These are phyloP conservation scores for Lagorchestes hirsutus DNA, from an alignment of 2,797 vertebrate genomes.

Conservation along the genomic window DNA sequence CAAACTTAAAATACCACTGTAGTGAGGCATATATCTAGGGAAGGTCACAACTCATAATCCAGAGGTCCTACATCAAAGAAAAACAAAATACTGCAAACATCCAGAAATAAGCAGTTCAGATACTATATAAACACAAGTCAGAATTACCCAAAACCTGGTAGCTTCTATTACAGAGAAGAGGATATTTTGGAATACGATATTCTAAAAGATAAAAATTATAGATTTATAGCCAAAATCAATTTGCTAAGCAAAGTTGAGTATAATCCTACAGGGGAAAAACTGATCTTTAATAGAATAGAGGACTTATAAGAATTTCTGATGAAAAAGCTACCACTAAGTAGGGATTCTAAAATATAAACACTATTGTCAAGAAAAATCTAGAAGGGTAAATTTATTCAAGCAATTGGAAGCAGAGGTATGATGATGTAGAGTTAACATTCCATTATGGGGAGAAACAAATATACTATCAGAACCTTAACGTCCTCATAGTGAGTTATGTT, in stretches of 20 bases:
- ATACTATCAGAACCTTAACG: too few relatives aligned
- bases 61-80: not conserved
- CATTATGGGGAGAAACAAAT: not conserved
- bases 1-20: not conserved
- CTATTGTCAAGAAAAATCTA: not conserved
- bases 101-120: not conserved
- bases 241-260: not conserved
- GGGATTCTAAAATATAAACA: not conserved
- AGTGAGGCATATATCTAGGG: not conserved
- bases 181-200: not conserved
- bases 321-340: not conserved
- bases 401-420: not conserved
- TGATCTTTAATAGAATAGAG: not conserved
- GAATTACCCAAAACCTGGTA: not conserved
- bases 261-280: not conserved
- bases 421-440: not conserved
- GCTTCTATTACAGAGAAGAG: not conserved
- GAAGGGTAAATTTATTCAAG: not conserved
- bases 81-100: not conserved
- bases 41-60: not conserved
- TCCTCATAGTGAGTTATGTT: too few relatives aligned
- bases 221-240: not conserved
- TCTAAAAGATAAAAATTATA: not conserved
- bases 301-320: not conserved
- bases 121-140: not conserved